Evolutionary conservation across 1,140 invertebrate species (phyloP), one percentile per base, ranked within the genome.

Genomic region (Centruroides sculpturatus): DNA sequence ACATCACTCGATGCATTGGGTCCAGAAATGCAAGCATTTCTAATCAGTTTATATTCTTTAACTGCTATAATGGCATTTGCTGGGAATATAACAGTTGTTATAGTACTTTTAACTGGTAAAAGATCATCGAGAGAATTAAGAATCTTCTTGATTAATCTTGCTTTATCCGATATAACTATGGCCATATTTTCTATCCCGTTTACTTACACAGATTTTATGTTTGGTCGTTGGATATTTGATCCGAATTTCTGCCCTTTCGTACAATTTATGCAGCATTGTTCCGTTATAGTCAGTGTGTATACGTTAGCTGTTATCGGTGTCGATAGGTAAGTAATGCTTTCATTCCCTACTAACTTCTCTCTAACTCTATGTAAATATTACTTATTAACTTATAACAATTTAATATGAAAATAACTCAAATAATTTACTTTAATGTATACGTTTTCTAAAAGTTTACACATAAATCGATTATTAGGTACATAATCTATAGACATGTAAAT

Each of bases 101-200:
- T 71, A 12, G 73, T 76, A 3, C 66, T 76, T 5, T 62, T 71
- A 4, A 63, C 72, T 7, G 73, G 72, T 6, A 71, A 69, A 59
- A 67, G 72, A 61, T 75, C 70, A 10, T 69, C 69, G 0, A 57
- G 67, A 47, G 71, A 73, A 41, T 55, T 77, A 7, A 64, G 73
- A 47, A 70, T 69, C 8, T 77, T 74, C 60, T 69, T 77, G 4
- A 70, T 77, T 56, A 77, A 76, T 64, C 60, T 77, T 54, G 73
- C 75, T 0, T 64, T 74, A 9, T 71, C 74, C 13, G 75, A 77
- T 57, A 66, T 77, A 49, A 69, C 69, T 41, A 75, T 77, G 75
- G 72, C 75, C 0, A 61, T 73, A 1, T 75, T 76, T 61, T 76
- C 72, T 46, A 77, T 77, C 12, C 75, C 75, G 3, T 76, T 76